These are phyloP conservation scores for Bambusicola thoracicus DNA, from an alignment of 2,113 vertebrate species.

Conservation along the genomic window DNA sequence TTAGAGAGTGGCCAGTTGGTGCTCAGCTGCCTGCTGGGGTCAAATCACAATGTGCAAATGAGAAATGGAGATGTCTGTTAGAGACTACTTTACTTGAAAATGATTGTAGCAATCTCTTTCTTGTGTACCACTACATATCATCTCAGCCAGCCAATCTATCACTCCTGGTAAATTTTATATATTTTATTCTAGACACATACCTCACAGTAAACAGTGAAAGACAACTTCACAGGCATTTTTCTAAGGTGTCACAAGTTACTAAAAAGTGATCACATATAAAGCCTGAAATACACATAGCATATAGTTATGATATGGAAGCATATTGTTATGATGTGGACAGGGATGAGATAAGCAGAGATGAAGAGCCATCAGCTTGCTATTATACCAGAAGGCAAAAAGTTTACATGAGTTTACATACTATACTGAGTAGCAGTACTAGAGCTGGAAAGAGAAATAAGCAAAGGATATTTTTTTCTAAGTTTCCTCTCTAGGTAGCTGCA, in stretches of 20 bases:
- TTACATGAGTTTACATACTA: neutral
- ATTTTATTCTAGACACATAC: neutral
- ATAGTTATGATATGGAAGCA: neutral
- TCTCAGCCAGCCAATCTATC: neutral
- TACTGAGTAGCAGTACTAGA: neutral
- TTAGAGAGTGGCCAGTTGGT: neutral
- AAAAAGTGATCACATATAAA: neutral
- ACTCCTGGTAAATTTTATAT: neutral
- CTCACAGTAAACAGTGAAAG: neutral
- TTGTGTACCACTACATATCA: neutral
- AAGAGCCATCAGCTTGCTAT: neutral
- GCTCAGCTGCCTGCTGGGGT: neutral
- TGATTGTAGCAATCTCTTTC: neutral
- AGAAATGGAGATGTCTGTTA: neutral
- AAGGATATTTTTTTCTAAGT: neutral
- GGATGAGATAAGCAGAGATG: neutral
- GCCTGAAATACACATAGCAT: neutral
- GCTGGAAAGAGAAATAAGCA: neutral
- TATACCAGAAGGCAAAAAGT: neutral
- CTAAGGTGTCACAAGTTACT: neutral
- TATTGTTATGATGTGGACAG: neutral
- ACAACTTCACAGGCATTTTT: neutral
- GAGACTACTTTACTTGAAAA: neutral
- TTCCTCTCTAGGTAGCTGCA: neutral
- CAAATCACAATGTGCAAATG: neutral